A percentile compares a stretch with the other conserved stretches of the same genome.
Conservation (phyloP, 2,888 invertebrate species). For the Lamproptera curius region DNA sequence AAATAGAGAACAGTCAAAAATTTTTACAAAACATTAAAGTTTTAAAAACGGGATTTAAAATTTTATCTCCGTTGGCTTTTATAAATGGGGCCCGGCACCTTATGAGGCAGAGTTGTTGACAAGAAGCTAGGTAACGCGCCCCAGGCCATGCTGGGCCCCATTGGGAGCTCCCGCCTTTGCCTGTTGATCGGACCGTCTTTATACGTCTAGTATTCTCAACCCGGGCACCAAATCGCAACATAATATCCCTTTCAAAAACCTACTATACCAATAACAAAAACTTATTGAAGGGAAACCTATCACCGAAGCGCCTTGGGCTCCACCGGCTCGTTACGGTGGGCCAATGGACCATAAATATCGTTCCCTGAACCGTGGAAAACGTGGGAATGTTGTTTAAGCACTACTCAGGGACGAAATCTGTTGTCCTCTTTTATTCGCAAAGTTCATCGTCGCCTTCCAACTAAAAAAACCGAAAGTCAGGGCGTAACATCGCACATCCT, state of each 20-base stretch:
- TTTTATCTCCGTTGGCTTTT: constrained; percentile 80
- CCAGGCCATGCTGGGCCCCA: constrained; percentile 76
- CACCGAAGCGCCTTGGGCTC: constrained; percentile 78
- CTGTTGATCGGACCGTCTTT: constrained; percentile 82
- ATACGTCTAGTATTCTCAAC: constrained; percentile 82
- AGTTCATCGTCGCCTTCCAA: constrained; percentile 89
- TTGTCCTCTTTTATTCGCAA: constrained; percentile 82
- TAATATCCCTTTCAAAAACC: constrained; percentile 92
- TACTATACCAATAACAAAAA: constrained; percentile 96
- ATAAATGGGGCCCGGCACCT: constrained; percentile 81
- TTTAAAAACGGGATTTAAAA: constrained; percentile 76
- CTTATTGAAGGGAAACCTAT: constrained; percentile 85
- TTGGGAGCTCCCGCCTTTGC: constrained; percentile 80
- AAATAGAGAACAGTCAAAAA: constrained; percentile 16
- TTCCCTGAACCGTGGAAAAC: constrained; percentile 82
- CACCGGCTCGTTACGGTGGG: constrained; percentile 80
- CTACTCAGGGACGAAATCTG: constrained; percentile 54
- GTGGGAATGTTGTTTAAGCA: constrained; percentile 65
- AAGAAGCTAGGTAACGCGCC: constrained; percentile 78
- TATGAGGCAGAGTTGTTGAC: constrained; percentile 82
- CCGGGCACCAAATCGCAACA: constrained; percentile 93
- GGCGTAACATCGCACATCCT: constrained; percentile 82
- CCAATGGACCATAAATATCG: constrained; percentile 92
- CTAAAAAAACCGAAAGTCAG: constrained; percentile 83
- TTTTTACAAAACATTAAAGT: constrained; percentile 5